Evolutionary conservation across 2,113 vertebrate genomes (phyloP), one percentile per base, ranked within the genome.

Genomic region (Alectura lathami): DNA sequence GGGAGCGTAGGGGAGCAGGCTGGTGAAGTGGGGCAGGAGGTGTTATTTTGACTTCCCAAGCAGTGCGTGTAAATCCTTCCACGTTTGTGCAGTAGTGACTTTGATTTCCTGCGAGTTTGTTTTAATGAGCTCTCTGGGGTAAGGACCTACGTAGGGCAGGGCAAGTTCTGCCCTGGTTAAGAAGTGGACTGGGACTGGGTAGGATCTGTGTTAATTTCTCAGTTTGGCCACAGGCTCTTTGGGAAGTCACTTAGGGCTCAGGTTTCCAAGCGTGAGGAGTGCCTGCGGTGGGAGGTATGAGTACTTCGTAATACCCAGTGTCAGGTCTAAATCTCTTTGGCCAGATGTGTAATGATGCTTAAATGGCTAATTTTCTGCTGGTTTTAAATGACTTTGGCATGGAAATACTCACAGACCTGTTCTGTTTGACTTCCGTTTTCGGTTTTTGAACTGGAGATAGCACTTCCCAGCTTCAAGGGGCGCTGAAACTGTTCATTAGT

Each of bases 41-140:
- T 91, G 92, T 93, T 90, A 74, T 84, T 94, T 94, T 95, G 84
- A 84, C 91, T 97, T 97, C 86, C 69, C 66, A 69, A 95, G 84
- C 38, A 86, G 80, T 2, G 38, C 86, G 90, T 96, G 84, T 89
- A 95, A 97, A 92, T 92, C 97, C 90, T 92, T 90, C 80, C 83
- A 17, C 40, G 3, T 89, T 94, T 94, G 81, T 79, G 63, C 91
- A 80, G 21, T 20, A 54, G 34, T 29, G 82, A 91, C 86, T 93
- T 93, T 91, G 95, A 91, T 96, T 97, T 97, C 88, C 91, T 95
- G 75, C 45, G 32, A n/a, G 76, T 89, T 89, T 96, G 67, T 91
- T 96, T 95, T 83, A 95, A 78, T 6, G 77, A 95, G 89, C 78
- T 95, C 90, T 94, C 91, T 66, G 62, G 90, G 51, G 93, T 82